Evolutionary conservation across 2,888 invertebrate genomes (phyloP), one percentile per base, ranked within the genome.

Genomic region (Acanthopleura granulata): DNA sequence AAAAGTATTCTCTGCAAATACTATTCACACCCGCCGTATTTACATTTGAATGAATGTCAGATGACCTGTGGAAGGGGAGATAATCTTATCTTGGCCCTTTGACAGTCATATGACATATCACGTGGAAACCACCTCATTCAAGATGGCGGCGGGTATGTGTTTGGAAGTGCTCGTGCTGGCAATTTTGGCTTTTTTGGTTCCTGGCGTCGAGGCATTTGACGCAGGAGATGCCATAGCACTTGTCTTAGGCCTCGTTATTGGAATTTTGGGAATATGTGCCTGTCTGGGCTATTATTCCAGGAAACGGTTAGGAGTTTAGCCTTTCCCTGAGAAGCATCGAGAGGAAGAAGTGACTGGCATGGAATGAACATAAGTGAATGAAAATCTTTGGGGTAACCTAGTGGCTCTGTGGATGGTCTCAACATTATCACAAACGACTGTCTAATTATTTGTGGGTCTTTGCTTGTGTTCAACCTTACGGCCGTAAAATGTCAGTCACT

Each of bases 281-380:
- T 91, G 91, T 83, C 80, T 91, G 71, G 91, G 91, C 22, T 89
- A 87, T 76, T 91, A 91, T 80, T 90, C 91, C 16, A 81, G 91
- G 74, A 85, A 84, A 81, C 78, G 86, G 75, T 80, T 86, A 27
- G 18, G 22, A 6, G 12, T 66, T 27, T 66, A 66, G 29, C 29
- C 15, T 25, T 12, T 6, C 40, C 3, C 40, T 40, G 40, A 40
- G 40, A 40, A 40, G 9, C 40, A 40, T 3, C 40, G 9, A 6
- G 40, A 40, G 40, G 40, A 40, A 40, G 40, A 40, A 40, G 40
- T 40, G 9, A 40, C 3, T 40, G 3, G 9, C 9, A 40, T 40
- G 40, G 40, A 40, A 9, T 40, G 40, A 40, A 40, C 40, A 40
- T 40, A 6, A 9, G 9, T 40, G 40, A 40, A 40, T 40, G 40